phyloP scores from a whole-genome alignment of 2,888 invertebrate genomes.

The Thelaira solivaga region DNA sequence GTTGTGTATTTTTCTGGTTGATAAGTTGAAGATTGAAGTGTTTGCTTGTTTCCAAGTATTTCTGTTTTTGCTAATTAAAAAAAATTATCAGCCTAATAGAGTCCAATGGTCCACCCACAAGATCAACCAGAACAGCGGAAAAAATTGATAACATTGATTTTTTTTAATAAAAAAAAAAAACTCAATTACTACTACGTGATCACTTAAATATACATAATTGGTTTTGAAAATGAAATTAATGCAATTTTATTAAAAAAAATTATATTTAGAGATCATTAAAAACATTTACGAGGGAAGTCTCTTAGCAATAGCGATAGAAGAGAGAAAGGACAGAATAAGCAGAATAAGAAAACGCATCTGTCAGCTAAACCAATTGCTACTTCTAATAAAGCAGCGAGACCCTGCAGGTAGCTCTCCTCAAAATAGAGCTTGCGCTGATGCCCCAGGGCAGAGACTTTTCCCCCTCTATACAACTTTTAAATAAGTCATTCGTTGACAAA shows the following conservation, averaged over 20 bases:
- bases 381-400: no score
- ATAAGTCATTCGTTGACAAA: no score
- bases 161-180: no score
- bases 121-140: constrained; percentile 49
- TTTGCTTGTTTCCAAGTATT: constrained; percentile 20
- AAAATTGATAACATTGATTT: constrained; percentile 53
- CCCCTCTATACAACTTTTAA: no score
- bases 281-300: not conserved
- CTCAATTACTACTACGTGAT: constrained; percentile 40
- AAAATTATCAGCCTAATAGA: constrained; percentile 53
- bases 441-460: no score
- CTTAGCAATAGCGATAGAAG: no score
- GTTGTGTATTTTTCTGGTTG: constrained; percentile 37
- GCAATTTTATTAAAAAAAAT: not conserved
- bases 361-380: no score
- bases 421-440: no score
- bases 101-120: constrained; percentile 63
- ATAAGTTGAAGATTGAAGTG: constrained; percentile 50
- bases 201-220: constrained; percentile 6
- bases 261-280: constrained; percentile 5
- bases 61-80: constrained; percentile 46
- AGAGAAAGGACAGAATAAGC: no score
- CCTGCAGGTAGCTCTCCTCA: no score
- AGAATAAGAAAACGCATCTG: no score
- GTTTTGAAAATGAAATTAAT: constrained; percentile 28